Conservation (phyloP, 2,113 vertebrate species). For the Paramisgurnus dabryanus region DNA sequence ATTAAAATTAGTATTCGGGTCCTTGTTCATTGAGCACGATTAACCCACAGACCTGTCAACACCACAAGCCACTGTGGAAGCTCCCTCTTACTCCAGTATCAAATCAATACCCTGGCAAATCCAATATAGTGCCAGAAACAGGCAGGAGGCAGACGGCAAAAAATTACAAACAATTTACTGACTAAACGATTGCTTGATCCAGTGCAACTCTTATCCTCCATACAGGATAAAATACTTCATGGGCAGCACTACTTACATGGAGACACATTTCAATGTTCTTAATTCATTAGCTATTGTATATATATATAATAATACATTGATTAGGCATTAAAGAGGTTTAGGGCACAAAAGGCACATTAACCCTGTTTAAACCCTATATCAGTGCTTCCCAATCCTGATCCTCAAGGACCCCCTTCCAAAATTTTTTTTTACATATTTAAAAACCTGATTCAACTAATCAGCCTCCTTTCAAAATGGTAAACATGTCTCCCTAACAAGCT, state of each 20-base stretch:
- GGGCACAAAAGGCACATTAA: slow-evolving; percentile 36
- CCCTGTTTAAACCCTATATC: slow-evolving; percentile 18
- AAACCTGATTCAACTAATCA: no score
- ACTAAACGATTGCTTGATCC: not conserved
- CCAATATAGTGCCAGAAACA: not conserved
- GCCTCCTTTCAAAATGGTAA: no score
- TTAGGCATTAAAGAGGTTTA: slow-evolving; percentile 19
- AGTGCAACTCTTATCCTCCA: no score
- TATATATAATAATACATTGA: slow-evolving; percentile 4
- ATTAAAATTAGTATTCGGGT: no score
- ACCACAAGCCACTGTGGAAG: not conserved
- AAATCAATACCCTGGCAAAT: not conserved
- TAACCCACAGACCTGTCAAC: not conserved
- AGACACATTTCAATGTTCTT: not conserved
- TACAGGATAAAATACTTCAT: not conserved
- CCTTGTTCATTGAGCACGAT: not conserved
- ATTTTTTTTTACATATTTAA: no score
- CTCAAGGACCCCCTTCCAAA: no score
- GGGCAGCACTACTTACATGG: not conserved
- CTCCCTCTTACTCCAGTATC: not conserved
- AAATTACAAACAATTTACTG: not conserved
- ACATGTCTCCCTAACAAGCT: no score
- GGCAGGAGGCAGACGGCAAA: not conserved
- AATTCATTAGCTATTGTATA: not conserved
- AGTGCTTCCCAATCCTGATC: no score